A percentile compares a stretch with the other conserved stretches of the same genome.
These are phyloP conservation scores for Trachelus iudaicus DNA, from an alignment of 2,888 invertebrate genomes.

Conservation along the genomic window DNA sequence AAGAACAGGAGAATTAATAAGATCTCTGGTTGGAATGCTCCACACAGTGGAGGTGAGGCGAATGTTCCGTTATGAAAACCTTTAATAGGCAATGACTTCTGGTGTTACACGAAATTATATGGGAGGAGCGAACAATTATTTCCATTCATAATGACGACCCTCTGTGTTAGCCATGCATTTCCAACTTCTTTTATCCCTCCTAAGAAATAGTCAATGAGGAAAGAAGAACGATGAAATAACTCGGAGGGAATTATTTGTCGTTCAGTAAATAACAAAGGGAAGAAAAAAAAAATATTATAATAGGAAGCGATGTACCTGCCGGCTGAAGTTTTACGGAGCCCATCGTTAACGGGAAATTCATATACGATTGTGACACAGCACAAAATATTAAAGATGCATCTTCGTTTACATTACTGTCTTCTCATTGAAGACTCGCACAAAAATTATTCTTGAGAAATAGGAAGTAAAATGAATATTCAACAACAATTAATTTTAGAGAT, in stretches of 20 bases:
- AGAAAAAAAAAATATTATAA: neutral
- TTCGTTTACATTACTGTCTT: neutral
- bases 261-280: neutral
- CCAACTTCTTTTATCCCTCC: neutral
- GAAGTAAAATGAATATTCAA: neutral
- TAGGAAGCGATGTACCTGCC: neutral
- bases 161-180: neutral
- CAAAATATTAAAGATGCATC: neutral
- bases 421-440: neutral
- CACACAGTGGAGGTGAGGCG: neutral
- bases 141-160: neutral
- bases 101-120: neutral
- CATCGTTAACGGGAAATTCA: neutral
- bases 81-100: neutral
- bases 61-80: neutral
- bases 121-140: neutral
- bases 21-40: neutral
- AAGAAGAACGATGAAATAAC: neutral
- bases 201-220: neutral
- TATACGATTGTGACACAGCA: neutral
- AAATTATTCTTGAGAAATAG: neutral
- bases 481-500: neutral
- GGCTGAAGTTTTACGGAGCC: neutral
- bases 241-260: neutral
- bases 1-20: slow-evolving; percentile 45